These are phyloP conservation scores for Patiria miniata DNA, from an alignment of 35 echinoderm and acorn worm species.

Conservation along the genomic window DNA sequence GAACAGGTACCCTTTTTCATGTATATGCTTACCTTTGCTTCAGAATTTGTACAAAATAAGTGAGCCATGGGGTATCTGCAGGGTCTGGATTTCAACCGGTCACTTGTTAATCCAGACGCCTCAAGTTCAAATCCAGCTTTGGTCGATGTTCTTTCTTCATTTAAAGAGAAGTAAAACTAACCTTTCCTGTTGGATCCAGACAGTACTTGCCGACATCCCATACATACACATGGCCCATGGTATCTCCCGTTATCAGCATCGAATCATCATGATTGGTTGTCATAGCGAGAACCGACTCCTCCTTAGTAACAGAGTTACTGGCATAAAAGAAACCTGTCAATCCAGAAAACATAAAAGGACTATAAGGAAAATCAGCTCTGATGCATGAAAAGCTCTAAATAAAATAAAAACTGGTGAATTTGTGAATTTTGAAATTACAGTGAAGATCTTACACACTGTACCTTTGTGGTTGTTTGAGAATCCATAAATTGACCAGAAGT, in stretches of 20 bases:
- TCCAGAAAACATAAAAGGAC: not conserved
- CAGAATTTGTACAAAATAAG: too few relatives aligned
- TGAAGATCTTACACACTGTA: conserved; percentile 21
- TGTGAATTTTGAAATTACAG: too few relatives aligned
- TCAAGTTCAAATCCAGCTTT: too few relatives aligned
- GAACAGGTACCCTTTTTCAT: too few relatives aligned
- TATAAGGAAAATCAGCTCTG: not conserved
- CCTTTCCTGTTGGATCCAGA: conserved; percentile 35
- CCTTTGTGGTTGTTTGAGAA: conserved; percentile 75
- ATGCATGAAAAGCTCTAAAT: not conserved
- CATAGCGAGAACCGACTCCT: conserved; percentile 86
- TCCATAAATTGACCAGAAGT: conserved; percentile 92
- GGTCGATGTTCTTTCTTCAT: too few relatives aligned
- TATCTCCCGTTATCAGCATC: conserved; percentile 81
- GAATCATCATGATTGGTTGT: conserved; percentile 72
- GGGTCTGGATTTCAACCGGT: too few relatives aligned
- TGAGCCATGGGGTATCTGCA: too few relatives aligned
- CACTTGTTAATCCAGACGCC: too few relatives aligned
- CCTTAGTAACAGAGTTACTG: conserved; percentile 54
- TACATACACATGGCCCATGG: conserved; percentile 74
- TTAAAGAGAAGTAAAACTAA: too few relatives aligned
- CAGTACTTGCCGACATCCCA: conserved; percentile 82
- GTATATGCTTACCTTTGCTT: too few relatives aligned
- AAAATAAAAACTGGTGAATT: not conserved
- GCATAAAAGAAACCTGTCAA: conserved; percentile 85